Evolutionary conservation across 2,797 vertebrate genomes (phyloP).

Genomic region (Etheostoma perlongum): DNA sequence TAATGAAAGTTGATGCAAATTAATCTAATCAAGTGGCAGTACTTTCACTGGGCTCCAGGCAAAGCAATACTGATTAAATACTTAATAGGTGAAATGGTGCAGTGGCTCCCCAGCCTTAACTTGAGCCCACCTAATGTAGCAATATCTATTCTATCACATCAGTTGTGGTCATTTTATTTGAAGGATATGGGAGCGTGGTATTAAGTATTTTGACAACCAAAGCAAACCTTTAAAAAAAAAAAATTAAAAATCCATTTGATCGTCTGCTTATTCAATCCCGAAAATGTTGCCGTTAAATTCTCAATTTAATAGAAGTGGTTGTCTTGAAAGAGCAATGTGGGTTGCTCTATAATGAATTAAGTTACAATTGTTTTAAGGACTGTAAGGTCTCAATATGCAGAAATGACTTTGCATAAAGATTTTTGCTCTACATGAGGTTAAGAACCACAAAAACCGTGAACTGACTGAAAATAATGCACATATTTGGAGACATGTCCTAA

Average conservation of each 20-base stretch:
- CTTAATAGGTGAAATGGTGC: neutral
- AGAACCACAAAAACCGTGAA: neutral
- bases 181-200: too few species aligned
- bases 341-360: too few species aligned
- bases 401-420: neutral
- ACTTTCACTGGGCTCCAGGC: neutral
- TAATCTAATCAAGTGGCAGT: neutral
- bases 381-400: neutral
- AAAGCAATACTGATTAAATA: too few species aligned
- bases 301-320: too few species aligned
- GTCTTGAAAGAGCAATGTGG: too few species aligned
- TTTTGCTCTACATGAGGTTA: too few species aligned
- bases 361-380: neutral
- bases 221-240: too few species aligned
- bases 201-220: neutral
- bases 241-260: neutral
- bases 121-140: neutral
- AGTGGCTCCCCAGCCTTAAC: too few species aligned
- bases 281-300: too few species aligned
- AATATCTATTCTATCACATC: too few species aligned
- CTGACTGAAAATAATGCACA: neutral
- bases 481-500: neutral
- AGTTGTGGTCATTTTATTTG: too few species aligned
- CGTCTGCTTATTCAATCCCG: too few species aligned
- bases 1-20: neutral